A percentile compares a stretch with the other conserved stretches of the same genome.
These are phyloP conservation scores for Drosophila sp. DNA, from an alignment of 1,140 invertebrate genomes.

Conservation along the genomic window DNA sequence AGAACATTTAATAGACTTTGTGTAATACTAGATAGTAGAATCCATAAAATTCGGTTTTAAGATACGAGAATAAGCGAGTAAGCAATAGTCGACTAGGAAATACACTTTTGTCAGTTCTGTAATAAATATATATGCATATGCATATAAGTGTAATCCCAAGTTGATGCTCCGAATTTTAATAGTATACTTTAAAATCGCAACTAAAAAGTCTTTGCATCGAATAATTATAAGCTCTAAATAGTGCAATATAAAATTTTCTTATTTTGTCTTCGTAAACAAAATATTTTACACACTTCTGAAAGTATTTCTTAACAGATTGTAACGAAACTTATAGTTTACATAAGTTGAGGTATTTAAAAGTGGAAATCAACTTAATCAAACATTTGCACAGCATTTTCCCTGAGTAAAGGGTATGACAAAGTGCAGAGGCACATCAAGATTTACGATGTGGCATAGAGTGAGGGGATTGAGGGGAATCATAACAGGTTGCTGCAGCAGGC, in stretches of 20 bases:
- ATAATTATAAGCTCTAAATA: too few relatives aligned
- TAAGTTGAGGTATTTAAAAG: neutral
- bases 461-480: neutral
- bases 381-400: neutral
- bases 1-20: conserved; percentile 62
- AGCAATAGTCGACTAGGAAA: neutral
- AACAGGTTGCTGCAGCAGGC: conserved; percentile 67
- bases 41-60: conserved; percentile 64
- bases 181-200: too few relatives aligned
- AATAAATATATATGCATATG: neutral
- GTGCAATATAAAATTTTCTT: too few relatives aligned
- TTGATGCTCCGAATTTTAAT: too few relatives aligned
- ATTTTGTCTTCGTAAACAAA: too few relatives aligned
- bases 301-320: too few relatives aligned
- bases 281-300: too few relatives aligned
- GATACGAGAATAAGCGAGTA: conserved; percentile 29
- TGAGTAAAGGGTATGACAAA: conserved; percentile 21
- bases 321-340: neutral
- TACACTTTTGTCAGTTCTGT: neutral
- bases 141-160: too few relatives aligned
- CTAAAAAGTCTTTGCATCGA: too few relatives aligned
- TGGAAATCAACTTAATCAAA: neutral
- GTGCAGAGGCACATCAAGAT: conserved; percentile 46
- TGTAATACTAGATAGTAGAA: conserved; percentile 66
- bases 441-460: conserved; percentile 37